A percentile compares a stretch with the other conserved stretches of the same genome.
These are phyloP conservation scores for Phortica okadai DNA, from an alignment of 2,888 invertebrate genomes.

Conservation along the genomic window DNA sequence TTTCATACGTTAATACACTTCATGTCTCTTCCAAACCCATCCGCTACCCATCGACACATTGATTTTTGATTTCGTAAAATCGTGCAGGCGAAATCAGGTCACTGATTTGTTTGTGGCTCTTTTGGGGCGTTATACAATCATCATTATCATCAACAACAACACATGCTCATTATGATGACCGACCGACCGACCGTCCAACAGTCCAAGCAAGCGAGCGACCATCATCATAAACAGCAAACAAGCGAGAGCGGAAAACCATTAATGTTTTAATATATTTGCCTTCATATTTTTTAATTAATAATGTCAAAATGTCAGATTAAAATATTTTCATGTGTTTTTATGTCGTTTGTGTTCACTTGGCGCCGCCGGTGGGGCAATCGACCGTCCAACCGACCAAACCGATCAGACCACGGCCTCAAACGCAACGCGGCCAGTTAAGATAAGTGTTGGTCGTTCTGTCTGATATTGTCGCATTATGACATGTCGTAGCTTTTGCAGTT, in stretches of 20 bases:
- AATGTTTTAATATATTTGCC: constrained; percentile 38
- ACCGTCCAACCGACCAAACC: too few species aligned
- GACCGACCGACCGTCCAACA: too few species aligned
- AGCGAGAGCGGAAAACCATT: constrained; percentile 36
- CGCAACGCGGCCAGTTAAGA: background rate
- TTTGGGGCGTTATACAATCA: constrained; percentile 23
- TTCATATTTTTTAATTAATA: constrained; percentile 46
- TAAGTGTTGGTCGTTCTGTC: background rate
- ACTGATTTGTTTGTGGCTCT: constrained; percentile 4
- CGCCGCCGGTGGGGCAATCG: background rate
- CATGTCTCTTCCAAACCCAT: background rate
- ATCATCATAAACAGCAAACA: constrained; percentile 14
- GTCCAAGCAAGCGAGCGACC: background rate
- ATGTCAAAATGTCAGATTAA: constrained; percentile 43
- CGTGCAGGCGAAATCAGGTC: constrained; percentile 25
- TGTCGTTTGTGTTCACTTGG: constrained; percentile 1
- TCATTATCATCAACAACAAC: background rate
- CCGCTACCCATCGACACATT: background rate
- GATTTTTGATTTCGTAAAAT: constrained; percentile 16
- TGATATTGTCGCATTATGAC: background rate
- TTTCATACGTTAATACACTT: background rate
- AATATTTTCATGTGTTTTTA: constrained; percentile 19
- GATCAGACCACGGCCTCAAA: too few species aligned
- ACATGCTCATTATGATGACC: background rate
- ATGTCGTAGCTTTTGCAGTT: background rate